Conservation (phyloP, 2,797 vertebrate species). For the Phoxinus dragarum region DNA sequence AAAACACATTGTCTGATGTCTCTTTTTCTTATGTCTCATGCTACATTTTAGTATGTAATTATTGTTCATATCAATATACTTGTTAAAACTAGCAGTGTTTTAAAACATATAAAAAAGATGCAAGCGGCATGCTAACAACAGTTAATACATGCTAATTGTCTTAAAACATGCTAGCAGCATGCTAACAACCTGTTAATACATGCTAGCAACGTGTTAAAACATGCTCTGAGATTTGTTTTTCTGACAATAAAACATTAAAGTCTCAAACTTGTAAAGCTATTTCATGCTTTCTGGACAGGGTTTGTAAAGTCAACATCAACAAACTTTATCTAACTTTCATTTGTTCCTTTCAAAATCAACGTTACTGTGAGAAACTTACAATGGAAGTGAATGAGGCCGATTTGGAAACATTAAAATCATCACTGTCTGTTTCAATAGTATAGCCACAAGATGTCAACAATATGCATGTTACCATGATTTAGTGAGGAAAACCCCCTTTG, state of each 20-base stretch:
- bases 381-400: neutral
- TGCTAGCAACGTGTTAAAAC: neutral
- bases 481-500: neutral
- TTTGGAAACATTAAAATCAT: neutral
- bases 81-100: neutral
- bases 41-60: neutral
- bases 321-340: neutral
- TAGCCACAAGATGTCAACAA: neutral
- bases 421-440: neutral
- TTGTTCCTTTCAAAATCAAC: neutral
- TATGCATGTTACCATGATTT: neutral
- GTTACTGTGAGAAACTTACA: neutral
- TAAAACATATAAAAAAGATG: neutral
- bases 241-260: neutral
- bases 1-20: slow-evolving; percentile 59
- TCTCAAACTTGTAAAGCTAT: neutral
- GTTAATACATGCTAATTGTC: neutral
- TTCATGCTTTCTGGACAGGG: neutral
- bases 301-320: neutral
- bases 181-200: neutral
- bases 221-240: neutral
- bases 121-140: neutral
- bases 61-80: neutral
- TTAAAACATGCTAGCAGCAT: neutral
- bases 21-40: neutral